These are phyloP conservation scores for Argentina silus DNA, from an alignment of 2,797 vertebrate genomes.

Conservation along the genomic window DNA sequence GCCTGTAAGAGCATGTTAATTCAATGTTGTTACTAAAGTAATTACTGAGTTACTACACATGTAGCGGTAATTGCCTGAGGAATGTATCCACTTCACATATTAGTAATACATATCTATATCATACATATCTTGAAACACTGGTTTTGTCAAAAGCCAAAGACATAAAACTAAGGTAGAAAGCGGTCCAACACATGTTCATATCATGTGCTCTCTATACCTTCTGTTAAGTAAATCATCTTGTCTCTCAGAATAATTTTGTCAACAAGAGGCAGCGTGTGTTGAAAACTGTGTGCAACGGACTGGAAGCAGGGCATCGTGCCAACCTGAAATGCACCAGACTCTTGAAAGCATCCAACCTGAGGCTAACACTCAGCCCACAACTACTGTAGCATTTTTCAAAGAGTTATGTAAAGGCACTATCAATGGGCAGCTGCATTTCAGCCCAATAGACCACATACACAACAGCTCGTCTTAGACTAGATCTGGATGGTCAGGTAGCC, in stretches of 20 bases:
- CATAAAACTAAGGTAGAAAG: no score
- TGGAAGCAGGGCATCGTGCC: neutral
- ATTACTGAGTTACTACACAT: no score
- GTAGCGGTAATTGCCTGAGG: no score
- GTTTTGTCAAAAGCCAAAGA: neutral
- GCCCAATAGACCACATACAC: neutral
- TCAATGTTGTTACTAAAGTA: no score
- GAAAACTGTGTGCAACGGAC: neutral
- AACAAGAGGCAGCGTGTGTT: slow-evolving; percentile 21
- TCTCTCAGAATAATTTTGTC: slow-evolving; percentile 20
- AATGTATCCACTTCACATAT: no score
- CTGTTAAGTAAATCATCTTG: slow-evolving; percentile 19
- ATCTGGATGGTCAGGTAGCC: neutral
- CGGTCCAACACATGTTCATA: no score
- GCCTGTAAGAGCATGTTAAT: no score
- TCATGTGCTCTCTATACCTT: neutral
- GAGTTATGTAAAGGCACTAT: slow-evolving; percentile 5
- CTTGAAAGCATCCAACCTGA: slow-evolving; percentile 7
- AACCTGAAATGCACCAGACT: slow-evolving; percentile 11
- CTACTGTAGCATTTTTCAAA: slow-evolving; percentile 22
- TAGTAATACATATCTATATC: no score
- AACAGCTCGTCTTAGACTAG: neutral
- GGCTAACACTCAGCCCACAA: slow-evolving; percentile 23
- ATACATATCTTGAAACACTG: no score
- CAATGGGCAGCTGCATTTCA: neutral